Percentiles rank a stretch among this genome's conserved stretches.
Evolutionary conservation across 2,113 vertebrate species (phyloP).

Genomic region (Cairina moschata): DNA sequence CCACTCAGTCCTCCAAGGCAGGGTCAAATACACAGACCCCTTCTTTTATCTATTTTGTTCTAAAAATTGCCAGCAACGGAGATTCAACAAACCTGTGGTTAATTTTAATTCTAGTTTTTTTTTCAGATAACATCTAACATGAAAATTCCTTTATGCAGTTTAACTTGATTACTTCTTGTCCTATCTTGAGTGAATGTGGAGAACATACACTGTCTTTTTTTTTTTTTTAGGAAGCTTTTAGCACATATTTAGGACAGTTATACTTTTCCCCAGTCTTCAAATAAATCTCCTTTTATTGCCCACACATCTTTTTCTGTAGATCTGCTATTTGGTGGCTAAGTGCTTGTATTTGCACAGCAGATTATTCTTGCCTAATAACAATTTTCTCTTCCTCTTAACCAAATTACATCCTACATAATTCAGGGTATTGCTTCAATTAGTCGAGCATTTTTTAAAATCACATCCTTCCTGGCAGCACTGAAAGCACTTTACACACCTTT

Average conservation of each 20-base stretch:
- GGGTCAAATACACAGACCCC: background rate
- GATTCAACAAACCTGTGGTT: background rate
- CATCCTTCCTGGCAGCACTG: background rate
- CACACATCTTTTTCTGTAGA: background rate
- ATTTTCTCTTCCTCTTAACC: background rate
- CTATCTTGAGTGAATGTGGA: background rate
- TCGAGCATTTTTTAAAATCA: background rate
- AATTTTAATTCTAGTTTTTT: background rate
- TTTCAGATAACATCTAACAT: background rate
- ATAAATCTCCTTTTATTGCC: conserved; percentile 13
- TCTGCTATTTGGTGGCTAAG: background rate
- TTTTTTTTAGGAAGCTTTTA: background rate
- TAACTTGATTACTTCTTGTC: background rate
- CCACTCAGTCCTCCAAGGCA: background rate
- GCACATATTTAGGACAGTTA: background rate
- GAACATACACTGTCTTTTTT: fast-evolving
- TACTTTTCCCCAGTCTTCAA: background rate
- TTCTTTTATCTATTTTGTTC: background rate
- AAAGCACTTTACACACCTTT: background rate
- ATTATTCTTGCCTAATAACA: conserved; percentile 8
- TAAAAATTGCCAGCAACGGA: background rate
- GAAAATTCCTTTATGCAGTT: background rate
- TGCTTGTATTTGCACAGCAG: background rate
- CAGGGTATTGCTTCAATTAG: conserved; percentile 15
- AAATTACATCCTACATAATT: conserved; percentile 25